Evolutionary conservation across 2,113 vertebrate genomes (phyloP).

Genomic region (Tetrax tetrax): DNA sequence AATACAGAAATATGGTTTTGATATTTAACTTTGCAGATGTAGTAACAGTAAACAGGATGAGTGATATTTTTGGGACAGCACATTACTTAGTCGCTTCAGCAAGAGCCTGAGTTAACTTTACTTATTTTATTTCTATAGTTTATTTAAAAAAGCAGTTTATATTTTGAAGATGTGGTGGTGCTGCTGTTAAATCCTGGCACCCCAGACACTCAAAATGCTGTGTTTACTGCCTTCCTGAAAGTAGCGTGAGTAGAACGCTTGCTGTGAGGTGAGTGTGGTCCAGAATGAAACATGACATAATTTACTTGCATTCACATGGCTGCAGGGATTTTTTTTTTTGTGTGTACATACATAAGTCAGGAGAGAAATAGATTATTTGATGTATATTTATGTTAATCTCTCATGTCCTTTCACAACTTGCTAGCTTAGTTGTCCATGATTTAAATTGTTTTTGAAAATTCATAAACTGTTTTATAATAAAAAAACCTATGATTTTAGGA

Average conservation of each 20-base stretch:
- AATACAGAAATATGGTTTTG: background rate
- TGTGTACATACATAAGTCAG: background rate
- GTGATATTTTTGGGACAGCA: background rate
- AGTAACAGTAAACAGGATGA: background rate
- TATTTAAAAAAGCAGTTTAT: background rate
- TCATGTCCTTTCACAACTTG: background rate
- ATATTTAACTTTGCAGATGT: background rate
- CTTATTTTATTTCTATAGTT: background rate
- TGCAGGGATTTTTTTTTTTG: background rate
- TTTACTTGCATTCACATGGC: background rate
- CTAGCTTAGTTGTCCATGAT: background rate
- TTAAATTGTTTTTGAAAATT: background rate
- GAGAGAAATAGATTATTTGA: background rate
- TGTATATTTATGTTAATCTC: background rate
- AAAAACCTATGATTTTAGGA: background rate
- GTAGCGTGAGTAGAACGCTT: background rate
- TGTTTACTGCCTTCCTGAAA: background rate
- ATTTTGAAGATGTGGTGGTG: background rate
- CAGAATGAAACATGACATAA: background rate
- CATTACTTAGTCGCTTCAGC: background rate
- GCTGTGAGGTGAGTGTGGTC: accelerated
- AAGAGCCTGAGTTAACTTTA: background rate
- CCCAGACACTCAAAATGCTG: background rate
- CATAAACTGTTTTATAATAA: background rate
- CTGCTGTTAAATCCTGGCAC: background rate